Conservation (phyloP, 2,113 vertebrate genomes). For the Hipposideros armiger region DNA sequence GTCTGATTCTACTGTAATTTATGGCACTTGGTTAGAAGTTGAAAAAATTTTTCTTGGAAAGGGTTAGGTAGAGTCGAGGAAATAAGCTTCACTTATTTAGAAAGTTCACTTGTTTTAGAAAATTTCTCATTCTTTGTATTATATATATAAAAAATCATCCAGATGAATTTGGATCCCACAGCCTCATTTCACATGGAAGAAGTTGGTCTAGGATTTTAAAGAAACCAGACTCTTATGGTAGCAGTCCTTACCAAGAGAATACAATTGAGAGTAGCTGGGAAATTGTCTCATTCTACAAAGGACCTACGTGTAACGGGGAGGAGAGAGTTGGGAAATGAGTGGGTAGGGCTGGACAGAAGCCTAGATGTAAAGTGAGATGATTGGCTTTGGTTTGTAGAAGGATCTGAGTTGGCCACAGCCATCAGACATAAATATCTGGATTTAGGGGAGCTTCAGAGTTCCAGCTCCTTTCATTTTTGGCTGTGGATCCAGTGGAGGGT, state of each 20-base stretch:
- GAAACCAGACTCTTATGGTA: not conserved
- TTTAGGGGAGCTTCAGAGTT: not conserved
- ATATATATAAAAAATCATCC: not conserved
- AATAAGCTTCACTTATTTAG: conserved; percentile 49
- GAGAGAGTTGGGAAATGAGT: not conserved
- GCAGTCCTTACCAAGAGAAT: not conserved
- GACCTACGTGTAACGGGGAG: not conserved
- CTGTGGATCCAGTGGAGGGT: not conserved
- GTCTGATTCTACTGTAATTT: conserved; percentile 44
- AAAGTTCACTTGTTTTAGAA: conserved; percentile 48
- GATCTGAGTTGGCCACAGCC: conserved; percentile 1
- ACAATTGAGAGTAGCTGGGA: conserved; percentile 24
- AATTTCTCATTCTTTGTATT: not conserved
- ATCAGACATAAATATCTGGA: conserved; percentile 3
- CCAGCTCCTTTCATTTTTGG: not conserved
- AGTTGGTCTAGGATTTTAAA: conserved; percentile 52
- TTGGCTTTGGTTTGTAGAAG: conserved; percentile 28
- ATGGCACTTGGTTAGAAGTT: conserved; percentile 27
- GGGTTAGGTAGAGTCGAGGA: conserved; percentile 39
- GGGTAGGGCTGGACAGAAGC: not conserved
- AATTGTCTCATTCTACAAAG: not conserved
- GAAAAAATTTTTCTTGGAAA: conserved; percentile 55
- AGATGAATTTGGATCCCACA: not conserved
- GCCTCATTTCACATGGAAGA: conserved; percentile 21
- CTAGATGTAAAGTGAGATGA: not conserved